Percentiles rank a stretch among this genome's conserved stretches.
Conservation (phyloP, 2,888 invertebrate genomes). For the Caenorhabditis japonica region DNA sequence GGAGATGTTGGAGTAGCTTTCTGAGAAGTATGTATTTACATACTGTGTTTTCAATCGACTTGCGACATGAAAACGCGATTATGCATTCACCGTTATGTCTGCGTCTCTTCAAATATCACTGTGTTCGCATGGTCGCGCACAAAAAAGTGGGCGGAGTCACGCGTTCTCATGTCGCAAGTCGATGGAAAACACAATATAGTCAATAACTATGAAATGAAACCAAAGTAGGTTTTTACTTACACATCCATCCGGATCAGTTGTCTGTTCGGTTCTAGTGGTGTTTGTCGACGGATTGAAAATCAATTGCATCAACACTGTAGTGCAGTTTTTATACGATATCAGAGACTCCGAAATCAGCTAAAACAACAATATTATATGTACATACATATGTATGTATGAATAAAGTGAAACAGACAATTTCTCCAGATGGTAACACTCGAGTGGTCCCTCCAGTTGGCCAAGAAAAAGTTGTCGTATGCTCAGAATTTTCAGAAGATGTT, state of each 20-base stretch:
- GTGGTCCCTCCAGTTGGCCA: slow-evolving; percentile 6
- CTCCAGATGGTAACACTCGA: background rate
- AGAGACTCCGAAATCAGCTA: background rate
- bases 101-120: too few relatives aligned
- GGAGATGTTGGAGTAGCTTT: background rate
- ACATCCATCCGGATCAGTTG: slow-evolving; percentile 7
- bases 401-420: background rate
- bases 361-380: too few relatives aligned
- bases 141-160: too few relatives aligned
- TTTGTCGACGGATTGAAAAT: background rate
- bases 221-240: background rate
- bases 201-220: too few relatives aligned
- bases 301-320: slow-evolving; percentile 6
- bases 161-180: too few relatives aligned
- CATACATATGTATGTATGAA: too few relatives aligned
- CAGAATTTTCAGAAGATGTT: background rate
- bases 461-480: background rate
- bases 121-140: too few relatives aligned
- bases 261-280: background rate
- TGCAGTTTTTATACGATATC: slow-evolving; percentile 2
- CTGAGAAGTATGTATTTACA: too few relatives aligned
- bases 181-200: too few relatives aligned
- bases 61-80: too few relatives aligned
- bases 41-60: too few relatives aligned
- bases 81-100: too few relatives aligned